phyloP scores from a whole-genome alignment of 2,113 vertebrate species.

The Neofelis nebulosa region DNA sequence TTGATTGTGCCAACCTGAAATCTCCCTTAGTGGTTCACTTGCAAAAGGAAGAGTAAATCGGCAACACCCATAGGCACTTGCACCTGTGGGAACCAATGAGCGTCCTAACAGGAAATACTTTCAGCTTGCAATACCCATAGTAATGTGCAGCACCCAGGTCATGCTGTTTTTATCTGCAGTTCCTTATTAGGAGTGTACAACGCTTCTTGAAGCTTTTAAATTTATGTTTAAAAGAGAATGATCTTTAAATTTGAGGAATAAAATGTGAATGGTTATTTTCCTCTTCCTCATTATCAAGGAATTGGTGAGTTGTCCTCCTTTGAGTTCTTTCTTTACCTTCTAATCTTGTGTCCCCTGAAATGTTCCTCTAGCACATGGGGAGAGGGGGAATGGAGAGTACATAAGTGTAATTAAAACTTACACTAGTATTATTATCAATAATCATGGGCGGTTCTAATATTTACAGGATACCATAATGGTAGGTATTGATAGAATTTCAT shows the following conservation, averaged over 20 bases:
- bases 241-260: background rate
- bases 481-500: background rate
- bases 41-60: slow-evolving; percentile 1
- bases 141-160: slow-evolving; percentile 22
- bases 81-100: slow-evolving; percentile 75
- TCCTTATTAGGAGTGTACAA: slow-evolving; percentile 54
- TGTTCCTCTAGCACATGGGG: background rate
- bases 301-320: slow-evolving; percentile 59
- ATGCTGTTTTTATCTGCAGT: slow-evolving; percentile 55
- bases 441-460: background rate
- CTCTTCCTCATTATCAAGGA: slow-evolving; percentile 45
- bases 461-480: background rate
- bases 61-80: slow-evolving; percentile 66
- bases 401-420: background rate
- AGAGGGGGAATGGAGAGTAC: background rate
- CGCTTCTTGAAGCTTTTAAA: background rate
- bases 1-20: background rate
- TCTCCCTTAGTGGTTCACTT: slow-evolving; percentile 26
- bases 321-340: background rate
- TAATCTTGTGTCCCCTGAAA: background rate
- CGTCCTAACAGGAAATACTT: slow-evolving; percentile 72
- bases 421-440: background rate
- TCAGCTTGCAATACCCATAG: slow-evolving; percentile 53
- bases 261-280: background rate
- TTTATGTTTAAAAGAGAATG: slow-evolving; percentile 27